Evolutionary conservation across 2,888 invertebrate species (phyloP), one percentile per base, ranked within the genome.

Genomic region (Lysandra bellargus): DNA sequence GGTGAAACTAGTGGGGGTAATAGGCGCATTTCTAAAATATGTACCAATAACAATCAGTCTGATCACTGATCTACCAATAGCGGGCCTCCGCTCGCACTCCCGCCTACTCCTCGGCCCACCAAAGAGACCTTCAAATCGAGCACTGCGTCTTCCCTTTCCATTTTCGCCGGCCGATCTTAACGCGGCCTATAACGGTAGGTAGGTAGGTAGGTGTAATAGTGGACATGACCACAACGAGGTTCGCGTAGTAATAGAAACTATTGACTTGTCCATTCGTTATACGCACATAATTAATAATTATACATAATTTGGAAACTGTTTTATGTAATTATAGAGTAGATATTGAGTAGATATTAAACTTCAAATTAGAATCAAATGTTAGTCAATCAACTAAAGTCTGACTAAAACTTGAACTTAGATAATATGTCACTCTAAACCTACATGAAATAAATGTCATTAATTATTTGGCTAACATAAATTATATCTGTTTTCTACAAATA

Each of bases 191-290:
- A 1, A 69, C 33, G 2, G 69, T 69, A 33, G 33, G 1, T 69
- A n/a, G n/a, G 4, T 69, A 69, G 30, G 30, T 64, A 12, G 23
- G 23, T 23, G 23, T 23, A 23, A 23, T 23, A 4, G 9, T 30
- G 30, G 30, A 61, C 23, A 69, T 30, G 12, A 12, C 44, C 49
- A 49, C 75, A 53, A 44, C 75, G 23, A 30, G 49, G 75, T 75
- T 23, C 49, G 49, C 12, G 23, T 49, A 75, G 44, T 12, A 23
- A 75, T 75, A 49, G 9, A 44, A 49, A 75, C 49, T 49, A 75
- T 75, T 49, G 57, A 57, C 57, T 49, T 49, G 75, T 75, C 75
- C 75, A 75, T 49, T 75, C 49, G 75, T 75, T 49, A 75, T 75
- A 49, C 74, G 74, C 49, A 74, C 49, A 75, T 53, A 73, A n/a